Base-by-base conservation (phyloP, 2,888 invertebrate genomes). In the Macrosiphum euphorbiae region DNA sequence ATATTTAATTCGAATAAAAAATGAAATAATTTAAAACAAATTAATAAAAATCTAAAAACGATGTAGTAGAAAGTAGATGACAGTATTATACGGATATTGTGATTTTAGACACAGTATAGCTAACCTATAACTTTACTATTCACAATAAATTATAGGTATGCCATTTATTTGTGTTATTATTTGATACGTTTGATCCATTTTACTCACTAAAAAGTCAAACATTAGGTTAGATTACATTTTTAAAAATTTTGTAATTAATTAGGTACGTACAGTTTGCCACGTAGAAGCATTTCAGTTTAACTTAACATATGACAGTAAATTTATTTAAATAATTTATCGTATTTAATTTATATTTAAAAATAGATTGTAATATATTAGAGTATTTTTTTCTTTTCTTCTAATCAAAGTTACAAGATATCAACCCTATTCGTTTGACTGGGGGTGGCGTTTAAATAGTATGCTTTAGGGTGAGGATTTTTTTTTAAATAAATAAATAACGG, bases 401-500 rank as follows among this genome's bases (percentile, higher is more conserved):
- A 67, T n/a, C 1, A 67, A 67, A n/a, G 13, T n/a, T n/a, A 16
- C 4, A 67, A 67, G n/a, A 67, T n/a, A n/a, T 67, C n/a, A 67
- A n/a, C n/a, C 13, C 5, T n/a, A 44, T 67, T 58, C 28, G 28
- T 61, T 67, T n/a, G 11, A 35, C n/a, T 3, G 8, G 0, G 0
- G 13, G 1, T 67, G 11, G 4, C 4, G 5, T n/a, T 50, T 24
- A 47, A n/a, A 26, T 58, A 7, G 11, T 41, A 47, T 44, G 47
- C n/a, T 91, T 16, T n/a, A 26, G 35, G 11, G n/a, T 10, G 20
- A 78, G 35, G 78, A 28, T 13, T 58, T 24, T 11, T 11, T 86
- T 86, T 91, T 44, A 44, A 91, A 84, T n/a, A 91, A 91, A 85
- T 91, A 91, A 47, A 26, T 91, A 92, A 91, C 50, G 26, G 11